Conservation (phyloP, 2,113 vertebrate species). For the Apaloderma vittatum region DNA sequence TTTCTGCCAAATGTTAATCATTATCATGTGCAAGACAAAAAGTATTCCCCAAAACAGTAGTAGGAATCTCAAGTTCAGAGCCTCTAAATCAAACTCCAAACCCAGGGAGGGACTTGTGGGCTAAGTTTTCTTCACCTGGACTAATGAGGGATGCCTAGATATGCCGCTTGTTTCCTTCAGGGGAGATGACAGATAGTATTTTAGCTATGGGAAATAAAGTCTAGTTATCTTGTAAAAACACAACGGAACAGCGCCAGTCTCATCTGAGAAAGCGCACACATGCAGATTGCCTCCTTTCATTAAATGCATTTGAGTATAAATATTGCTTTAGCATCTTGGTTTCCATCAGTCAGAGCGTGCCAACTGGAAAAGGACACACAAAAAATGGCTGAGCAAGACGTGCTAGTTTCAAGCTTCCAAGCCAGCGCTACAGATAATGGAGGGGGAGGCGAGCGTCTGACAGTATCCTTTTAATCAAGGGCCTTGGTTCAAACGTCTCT, state of each 20-base stretch:
- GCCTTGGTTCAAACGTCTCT: slow-evolving; percentile 24
- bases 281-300: slow-evolving; percentile 73
- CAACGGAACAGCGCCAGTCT: slow-evolving; percentile 64
- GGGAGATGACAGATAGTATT: slow-evolving; percentile 42
- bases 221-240: slow-evolving; percentile 48
- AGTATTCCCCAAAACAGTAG: neutral
- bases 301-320: slow-evolving; percentile 67
- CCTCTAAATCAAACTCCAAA: neutral
- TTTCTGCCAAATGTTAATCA: slow-evolving; percentile 23
- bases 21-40: neutral
- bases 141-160: slow-evolving; percentile 11
- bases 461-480: slow-evolving; percentile 55
- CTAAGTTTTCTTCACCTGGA: slow-evolving; percentile 30
- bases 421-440: slow-evolving; percentile 21
- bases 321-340: slow-evolving; percentile 72
- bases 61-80: neutral
- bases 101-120: neutral
- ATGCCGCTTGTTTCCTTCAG: slow-evolving; percentile 1
- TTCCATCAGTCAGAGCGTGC: slow-evolving; percentile 49
- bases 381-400: slow-evolving; percentile 59
- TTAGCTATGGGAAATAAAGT: slow-evolving; percentile 48
- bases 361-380: slow-evolving; percentile 71
- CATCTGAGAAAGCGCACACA: slow-evolving; percentile 61
- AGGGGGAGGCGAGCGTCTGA: slow-evolving; percentile 39
- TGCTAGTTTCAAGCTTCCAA: slow-evolving; percentile 45